These are phyloP conservation scores for Leucoptera coffeella DNA, from an alignment of 2,888 invertebrate species.

Conservation along the genomic window DNA sequence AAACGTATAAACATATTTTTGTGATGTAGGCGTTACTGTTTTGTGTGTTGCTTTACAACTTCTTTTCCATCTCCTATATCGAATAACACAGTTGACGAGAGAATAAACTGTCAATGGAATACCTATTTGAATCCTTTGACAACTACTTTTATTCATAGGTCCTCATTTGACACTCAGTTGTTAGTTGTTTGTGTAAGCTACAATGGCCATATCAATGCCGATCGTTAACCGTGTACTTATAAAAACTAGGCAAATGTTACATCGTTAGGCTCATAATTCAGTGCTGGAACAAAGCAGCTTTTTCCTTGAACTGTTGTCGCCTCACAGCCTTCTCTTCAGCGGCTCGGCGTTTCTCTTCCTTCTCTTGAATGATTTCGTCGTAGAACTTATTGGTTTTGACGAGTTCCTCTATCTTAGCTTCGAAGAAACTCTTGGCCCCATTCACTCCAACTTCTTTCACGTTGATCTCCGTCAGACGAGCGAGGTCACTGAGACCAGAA, in stretches of 20 bases:
- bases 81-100: too few relatives aligned
- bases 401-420: constrained; percentile 90
- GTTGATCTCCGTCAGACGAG: constrained; percentile 82
- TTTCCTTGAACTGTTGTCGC: constrained; percentile 81
- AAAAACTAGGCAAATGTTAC: not conserved
- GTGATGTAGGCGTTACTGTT: too few relatives aligned
- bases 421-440: constrained; percentile 93
- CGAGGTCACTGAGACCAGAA: constrained; percentile 81
- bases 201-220: too few relatives aligned
- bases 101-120: too few relatives aligned
- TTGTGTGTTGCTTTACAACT: too few relatives aligned
- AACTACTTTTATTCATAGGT: too few relatives aligned
- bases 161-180: too few relatives aligned
- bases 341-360: constrained; percentile 77
- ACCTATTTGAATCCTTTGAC: too few relatives aligned
- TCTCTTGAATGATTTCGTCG: constrained; percentile 86
- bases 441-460: constrained; percentile 92
- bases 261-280: constrained; percentile 10
- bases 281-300: constrained; percentile 72
- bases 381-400: constrained; percentile 82
- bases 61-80: too few relatives aligned
- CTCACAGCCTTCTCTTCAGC: constrained; percentile 80
- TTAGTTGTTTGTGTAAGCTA: too few relatives aligned
- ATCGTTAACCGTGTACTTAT: too few relatives aligned
- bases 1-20: too few relatives aligned